Evolutionary conservation across 2,113 vertebrate species (phyloP).

Genomic region (Isichthys henryi): DNA sequence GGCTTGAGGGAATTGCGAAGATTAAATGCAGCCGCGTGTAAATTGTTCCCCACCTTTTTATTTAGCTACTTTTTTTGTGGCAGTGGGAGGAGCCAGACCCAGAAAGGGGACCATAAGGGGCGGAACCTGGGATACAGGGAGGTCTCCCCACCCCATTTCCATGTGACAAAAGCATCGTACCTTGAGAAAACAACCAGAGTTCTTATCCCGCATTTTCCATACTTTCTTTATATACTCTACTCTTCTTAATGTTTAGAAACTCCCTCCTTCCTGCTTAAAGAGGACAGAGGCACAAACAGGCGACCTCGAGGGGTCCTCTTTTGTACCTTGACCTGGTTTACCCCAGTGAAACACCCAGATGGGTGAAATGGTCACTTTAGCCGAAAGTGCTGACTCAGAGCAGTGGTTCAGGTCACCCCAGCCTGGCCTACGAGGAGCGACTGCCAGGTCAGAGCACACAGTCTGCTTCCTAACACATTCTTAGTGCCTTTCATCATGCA

Average conservation of each 20-base stretch:
- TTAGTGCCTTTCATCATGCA: neutral
- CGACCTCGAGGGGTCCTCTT: neutral
- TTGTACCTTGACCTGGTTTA: neutral
- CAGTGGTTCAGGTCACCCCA: neutral
- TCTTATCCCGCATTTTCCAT: neutral
- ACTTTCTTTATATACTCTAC: neutral
- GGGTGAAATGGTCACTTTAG: neutral
- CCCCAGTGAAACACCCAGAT: neutral
- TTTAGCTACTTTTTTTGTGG: neutral
- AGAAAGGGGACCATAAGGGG: neutral
- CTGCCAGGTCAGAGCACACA: neutral
- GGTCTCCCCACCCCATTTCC: neutral
- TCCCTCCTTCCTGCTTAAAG: neutral
- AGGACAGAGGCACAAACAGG: neutral
- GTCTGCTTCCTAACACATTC: neutral
- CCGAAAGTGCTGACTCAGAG: neutral
- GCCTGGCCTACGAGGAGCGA: neutral
- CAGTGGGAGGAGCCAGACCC: neutral
- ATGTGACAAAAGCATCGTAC: neutral
- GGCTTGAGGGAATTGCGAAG: constrained; percentile 3
- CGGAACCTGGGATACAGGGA: neutral
- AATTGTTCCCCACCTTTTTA: neutral
- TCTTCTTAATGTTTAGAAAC: neutral
- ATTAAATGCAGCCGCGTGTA: neutral
- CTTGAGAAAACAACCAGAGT: neutral